Base-by-base conservation (phyloP, 2,113 vertebrate species). In the Kobus ellipsiprymnus region DNA sequence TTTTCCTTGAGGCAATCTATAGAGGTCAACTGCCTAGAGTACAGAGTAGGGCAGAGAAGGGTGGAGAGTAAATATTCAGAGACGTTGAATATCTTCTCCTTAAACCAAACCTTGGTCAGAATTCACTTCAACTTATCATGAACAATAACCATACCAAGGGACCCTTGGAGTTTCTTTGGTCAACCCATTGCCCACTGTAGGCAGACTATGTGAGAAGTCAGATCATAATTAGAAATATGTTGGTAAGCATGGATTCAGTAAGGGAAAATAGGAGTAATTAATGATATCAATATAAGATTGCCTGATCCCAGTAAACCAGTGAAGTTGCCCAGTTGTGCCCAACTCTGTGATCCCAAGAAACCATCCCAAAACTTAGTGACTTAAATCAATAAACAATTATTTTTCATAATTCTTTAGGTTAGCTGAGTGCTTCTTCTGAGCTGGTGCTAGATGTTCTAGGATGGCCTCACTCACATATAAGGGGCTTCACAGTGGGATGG, bases 21-120 rank as follows among this genome's bases (percentile, higher is more conserved):
- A 30, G 2, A 91, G n/a, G 55, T 84, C n/a, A 74, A n/a, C 12
- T 87, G 93, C 60, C 54, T 71, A 9, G 36, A 93, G 27, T 60
- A 78, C 94, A 97, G 7, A 74, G 2, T 36, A 82, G 5, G 17
- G 7, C 52, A 95, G 55, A 95, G 27, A 87, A 48, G 6, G n/a
- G 9, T 88, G 5, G 21, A 96, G 33, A 91, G 14, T 80, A 71
- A 97, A 91, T 96, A 40, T 87, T 95, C 62, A 87, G 59, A 90
- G 29, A 3, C 15, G 80, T 30, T 87, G 3, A 85, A 13, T 33
- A 78, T 71, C 33, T 87, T 55, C 36, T 88, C n/a, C 36, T 95
- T 84, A 62, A 84, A 30, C 17, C 33, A 93, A 80, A 59, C 14
- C 25, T 74, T 60, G 3, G 16, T 86, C 19, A 29, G 36, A 84